Evolutionary conservation across 2,797 vertebrate species (phyloP).

Genomic region (Tiaroga cobitis): DNA sequence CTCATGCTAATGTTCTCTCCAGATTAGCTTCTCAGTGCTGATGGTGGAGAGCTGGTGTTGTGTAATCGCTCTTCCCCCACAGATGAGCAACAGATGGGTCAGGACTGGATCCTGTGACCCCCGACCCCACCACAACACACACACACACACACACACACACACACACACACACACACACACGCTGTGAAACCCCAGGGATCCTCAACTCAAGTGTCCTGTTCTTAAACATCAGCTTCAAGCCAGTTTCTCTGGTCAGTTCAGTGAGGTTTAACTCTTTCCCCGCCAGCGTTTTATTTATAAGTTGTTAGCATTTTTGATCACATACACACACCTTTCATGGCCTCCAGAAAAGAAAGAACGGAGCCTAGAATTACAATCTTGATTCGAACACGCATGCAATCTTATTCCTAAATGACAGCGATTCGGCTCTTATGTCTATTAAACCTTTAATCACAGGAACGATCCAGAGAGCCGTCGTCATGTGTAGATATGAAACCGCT

Average conservation of each 20-base stretch:
- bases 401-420: too few relatives aligned
- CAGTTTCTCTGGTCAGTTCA: neutral
- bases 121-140: neutral
- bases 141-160: neutral
- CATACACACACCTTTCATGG: too few relatives aligned
- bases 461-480: too few relatives aligned
- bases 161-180: neutral
- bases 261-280: neutral
- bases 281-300: neutral
- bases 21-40: neutral
- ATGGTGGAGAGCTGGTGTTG: neutral
- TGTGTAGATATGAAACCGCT: too few relatives aligned
- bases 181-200: neutral
- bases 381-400: too few relatives aligned
- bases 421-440: too few relatives aligned
- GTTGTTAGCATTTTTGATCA: too few relatives aligned
- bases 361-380: too few relatives aligned
- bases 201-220: neutral
- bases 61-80: conserved; percentile 12
- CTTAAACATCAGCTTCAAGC: neutral
- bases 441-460: too few relatives aligned
- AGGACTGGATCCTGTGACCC: neutral
- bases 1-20: neutral
- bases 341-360: too few relatives aligned
- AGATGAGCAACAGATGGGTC: conserved; percentile 41